Conservation (phyloP, 30 jellyfish, hydroid and myxozoan genomes). For the Aurelia sp. region DNA sequence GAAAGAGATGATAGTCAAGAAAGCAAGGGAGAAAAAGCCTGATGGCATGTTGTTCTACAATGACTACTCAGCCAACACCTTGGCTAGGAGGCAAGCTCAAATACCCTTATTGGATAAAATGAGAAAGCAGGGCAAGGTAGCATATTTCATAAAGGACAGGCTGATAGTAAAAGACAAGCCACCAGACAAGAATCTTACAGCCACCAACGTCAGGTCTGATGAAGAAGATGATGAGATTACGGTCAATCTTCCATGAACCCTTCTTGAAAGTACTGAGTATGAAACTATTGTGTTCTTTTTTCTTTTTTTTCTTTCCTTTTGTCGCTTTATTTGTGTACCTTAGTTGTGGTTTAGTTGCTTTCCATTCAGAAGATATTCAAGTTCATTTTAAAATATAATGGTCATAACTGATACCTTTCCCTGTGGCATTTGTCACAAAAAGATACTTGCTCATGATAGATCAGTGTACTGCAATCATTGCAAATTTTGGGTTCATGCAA, state of each 20-base stretch:
- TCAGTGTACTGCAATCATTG: slow-evolving; percentile 49
- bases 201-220: slow-evolving; percentile 38
- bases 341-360: slow-evolving; percentile 17
- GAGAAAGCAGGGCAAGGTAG: slow-evolving; percentile 19
- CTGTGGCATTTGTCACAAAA: slow-evolving; percentile 6
- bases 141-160: too few species aligned
- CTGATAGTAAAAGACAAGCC: too few species aligned
- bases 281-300: slow-evolving; percentile 1
- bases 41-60: slow-evolving; percentile 34
- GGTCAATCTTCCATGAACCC: slow-evolving; percentile 11
- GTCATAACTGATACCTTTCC: slow-evolving; percentile 42
- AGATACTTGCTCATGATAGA: slow-evolving; percentile 48
- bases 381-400: slow-evolving; percentile 37
- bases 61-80: slow-evolving; percentile 47
- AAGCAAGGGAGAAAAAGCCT: slow-evolving; percentile 38
- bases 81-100: slow-evolving; percentile 52
- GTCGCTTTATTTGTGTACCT: background rate
- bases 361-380: background rate
- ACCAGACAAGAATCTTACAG: slow-evolving; percentile 23
- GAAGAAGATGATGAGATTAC: slow-evolving; percentile 11
- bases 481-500: background rate
- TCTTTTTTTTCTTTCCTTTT: background rate
- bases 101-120: slow-evolving; percentile 49
- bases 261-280: slow-evolving; percentile 18
- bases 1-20: slow-evolving; percentile 46